These are phyloP conservation scores for Myopa tessellatipennis DNA, from an alignment of 2,888 invertebrate species.

Conservation along the genomic window DNA sequence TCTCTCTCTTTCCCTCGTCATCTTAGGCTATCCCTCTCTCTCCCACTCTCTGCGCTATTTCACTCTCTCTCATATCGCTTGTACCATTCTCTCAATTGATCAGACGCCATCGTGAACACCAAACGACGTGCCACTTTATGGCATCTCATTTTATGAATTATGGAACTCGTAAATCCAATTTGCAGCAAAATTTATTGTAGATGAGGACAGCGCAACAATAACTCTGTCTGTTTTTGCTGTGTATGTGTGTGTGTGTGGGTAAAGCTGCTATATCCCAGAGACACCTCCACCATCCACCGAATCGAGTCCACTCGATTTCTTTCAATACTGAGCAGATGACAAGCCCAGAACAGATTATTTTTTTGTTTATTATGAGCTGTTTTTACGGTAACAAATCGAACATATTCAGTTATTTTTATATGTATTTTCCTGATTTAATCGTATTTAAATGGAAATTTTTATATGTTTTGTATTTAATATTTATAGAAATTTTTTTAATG, in stretches of 20 bases:
- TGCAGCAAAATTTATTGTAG: slow-evolving; percentile 49
- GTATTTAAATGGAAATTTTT: too few relatives aligned
- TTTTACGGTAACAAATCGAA: too few relatives aligned
- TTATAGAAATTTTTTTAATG: too few relatives aligned
- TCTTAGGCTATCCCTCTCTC: neutral
- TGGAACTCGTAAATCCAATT: slow-evolving; percentile 51
- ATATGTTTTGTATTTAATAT: too few relatives aligned
- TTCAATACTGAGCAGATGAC: neutral
- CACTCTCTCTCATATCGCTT: neutral
- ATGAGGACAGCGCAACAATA: slow-evolving; percentile 28
- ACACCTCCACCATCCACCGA: neutral
- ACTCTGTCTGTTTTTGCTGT: slow-evolving; percentile 1
- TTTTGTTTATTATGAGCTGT: too few relatives aligned
- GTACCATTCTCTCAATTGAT: neutral
- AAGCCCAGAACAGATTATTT: too few relatives aligned
- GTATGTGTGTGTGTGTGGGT: slow-evolving; percentile 12
- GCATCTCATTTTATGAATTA: slow-evolving; percentile 49
- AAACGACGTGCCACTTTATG: slow-evolving; percentile 38
- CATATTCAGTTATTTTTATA: too few relatives aligned
- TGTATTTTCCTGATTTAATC: too few relatives aligned
- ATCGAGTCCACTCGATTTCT: slow-evolving; percentile 6
- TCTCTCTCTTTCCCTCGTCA: neutral
- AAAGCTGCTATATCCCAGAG: neutral
- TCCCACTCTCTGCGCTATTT: slow-evolving; percentile 5
- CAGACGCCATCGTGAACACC: slow-evolving; percentile 5